These are phyloP conservation scores for Phlogophora meticulosa DNA, from an alignment of 2,888 invertebrate genomes.

Conservation along the genomic window DNA sequence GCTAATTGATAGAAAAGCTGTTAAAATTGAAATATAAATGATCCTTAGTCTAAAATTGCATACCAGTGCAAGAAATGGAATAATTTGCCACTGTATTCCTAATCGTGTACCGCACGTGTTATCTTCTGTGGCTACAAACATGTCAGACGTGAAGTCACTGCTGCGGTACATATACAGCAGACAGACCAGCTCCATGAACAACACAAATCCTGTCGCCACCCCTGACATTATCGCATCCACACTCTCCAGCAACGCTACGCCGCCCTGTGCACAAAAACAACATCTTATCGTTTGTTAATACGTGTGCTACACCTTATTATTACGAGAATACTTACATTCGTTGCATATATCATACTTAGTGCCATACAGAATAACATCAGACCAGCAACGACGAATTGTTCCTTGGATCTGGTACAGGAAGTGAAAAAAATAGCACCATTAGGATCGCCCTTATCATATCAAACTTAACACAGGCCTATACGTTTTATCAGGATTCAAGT, in stretches of 20 bases:
- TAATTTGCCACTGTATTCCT: slow-evolving; percentile 78
- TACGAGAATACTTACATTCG: slow-evolving; percentile 73
- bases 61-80: slow-evolving; percentile 80
- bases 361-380: slow-evolving; percentile 78
- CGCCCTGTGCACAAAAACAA: slow-evolving; percentile 73
- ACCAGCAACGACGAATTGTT: slow-evolving; percentile 79
- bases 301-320: background rate
- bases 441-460: too few relatives aligned
- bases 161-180: slow-evolving; percentile 82
- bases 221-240: slow-evolving; percentile 80
- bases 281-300: slow-evolving; percentile 1
- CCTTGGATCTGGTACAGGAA: slow-evolving; percentile 74
- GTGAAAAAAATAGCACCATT: background rate
- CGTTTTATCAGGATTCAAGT: too few relatives aligned
- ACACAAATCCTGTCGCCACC: slow-evolving; percentile 76
- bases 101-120: slow-evolving; percentile 80
- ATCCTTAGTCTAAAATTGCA: slow-evolving; percentile 42
- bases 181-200: slow-evolving; percentile 78
- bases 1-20: too few relatives aligned
- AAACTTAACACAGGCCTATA: too few relatives aligned
- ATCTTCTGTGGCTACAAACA: slow-evolving; percentile 84
- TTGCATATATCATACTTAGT: slow-evolving; percentile 79
- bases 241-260: slow-evolving; percentile 81
- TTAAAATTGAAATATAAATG: background rate
- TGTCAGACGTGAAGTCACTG: slow-evolving; percentile 83